These are phyloP conservation scores for Antrozous pallidus DNA, from an alignment of 2,797 vertebrate species.

Conservation along the genomic window DNA sequence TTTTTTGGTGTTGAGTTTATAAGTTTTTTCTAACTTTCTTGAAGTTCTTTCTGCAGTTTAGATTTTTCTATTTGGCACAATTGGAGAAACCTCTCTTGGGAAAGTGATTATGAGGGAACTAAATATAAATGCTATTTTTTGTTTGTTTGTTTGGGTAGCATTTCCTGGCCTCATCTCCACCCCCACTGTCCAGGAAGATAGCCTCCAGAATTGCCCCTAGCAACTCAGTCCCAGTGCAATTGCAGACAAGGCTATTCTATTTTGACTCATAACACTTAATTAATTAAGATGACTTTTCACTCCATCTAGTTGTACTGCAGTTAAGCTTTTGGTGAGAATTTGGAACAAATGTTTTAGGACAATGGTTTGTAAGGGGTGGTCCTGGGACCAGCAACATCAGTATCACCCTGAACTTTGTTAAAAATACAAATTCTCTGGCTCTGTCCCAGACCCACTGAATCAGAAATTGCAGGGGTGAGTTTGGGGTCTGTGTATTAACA, in stretches of 20 bases:
- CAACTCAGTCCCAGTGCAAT: not conserved
- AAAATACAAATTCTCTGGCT: not conserved
- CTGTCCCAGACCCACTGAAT: not conserved
- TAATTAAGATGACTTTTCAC: not conserved
- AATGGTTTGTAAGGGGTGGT: not conserved
- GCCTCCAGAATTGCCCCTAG: not conserved
- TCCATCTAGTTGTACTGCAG: not conserved
- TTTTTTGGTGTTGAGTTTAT: not conserved
- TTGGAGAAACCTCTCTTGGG: not conserved
- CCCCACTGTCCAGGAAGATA: accelerated
- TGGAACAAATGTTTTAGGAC: not conserved
- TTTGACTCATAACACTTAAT: not conserved
- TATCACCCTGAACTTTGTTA: not conserved
- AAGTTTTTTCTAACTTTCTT: not conserved
- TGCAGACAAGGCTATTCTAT: not conserved
- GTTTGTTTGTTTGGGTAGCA: not conserved
- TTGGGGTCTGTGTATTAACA: not conserved
- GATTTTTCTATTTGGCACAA: not conserved
- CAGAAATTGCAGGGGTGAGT: not conserved
- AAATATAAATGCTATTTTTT: not conserved
- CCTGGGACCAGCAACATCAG: not conserved
- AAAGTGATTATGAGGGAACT: not conserved
- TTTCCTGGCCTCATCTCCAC: no score
- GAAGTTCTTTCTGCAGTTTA: not conserved
- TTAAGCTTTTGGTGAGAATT: not conserved